These are phyloP conservation scores for Hesperophylax magnus DNA, from an alignment of 1,140 invertebrate genomes.

Conservation along the genomic window DNA sequence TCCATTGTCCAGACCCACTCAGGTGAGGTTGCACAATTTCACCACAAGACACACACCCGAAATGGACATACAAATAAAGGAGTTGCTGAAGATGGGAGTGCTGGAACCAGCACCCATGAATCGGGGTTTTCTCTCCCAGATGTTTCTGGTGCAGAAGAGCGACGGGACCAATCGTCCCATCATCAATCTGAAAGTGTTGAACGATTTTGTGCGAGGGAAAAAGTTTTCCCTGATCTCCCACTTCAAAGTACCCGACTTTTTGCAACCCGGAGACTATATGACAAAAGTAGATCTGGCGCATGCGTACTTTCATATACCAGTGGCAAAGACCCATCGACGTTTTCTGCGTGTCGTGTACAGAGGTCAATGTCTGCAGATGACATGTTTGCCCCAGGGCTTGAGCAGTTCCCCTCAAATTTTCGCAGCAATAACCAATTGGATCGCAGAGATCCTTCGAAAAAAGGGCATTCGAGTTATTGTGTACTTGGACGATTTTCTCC, in stretches of 20 bases:
- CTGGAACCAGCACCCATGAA: too few species aligned
- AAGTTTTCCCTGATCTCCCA: constrained; percentile 55
- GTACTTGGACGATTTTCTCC: too few species aligned
- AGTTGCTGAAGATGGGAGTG: too few species aligned
- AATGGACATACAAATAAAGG: too few species aligned
- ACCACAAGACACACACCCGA: too few species aligned
- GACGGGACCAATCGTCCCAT: too few species aligned
- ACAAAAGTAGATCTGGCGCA: too few species aligned
- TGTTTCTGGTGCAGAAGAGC: too few species aligned
- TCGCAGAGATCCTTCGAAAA: constrained; percentile 45
- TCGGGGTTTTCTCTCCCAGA: too few species aligned
- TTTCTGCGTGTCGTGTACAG: not conserved
- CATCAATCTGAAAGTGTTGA: too few species aligned
- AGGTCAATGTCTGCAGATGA: not conserved
- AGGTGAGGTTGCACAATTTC: not conserved
- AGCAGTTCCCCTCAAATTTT: too few species aligned
- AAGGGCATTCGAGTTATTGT: constrained; percentile 58
- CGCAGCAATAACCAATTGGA: constrained; percentile 51
- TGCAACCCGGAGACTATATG: constrained; percentile 57
- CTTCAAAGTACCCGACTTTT: constrained; percentile 49
- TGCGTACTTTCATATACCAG: constrained; percentile 14
- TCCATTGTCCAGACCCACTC: constrained; percentile 27
- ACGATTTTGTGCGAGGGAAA: constrained; percentile 42
- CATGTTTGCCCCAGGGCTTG: constrained; percentile 44
- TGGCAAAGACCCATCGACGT: not conserved